Base-by-base conservation (phyloP, 2,113 vertebrate species). In the Gasterosteus nipponicus region DNA sequence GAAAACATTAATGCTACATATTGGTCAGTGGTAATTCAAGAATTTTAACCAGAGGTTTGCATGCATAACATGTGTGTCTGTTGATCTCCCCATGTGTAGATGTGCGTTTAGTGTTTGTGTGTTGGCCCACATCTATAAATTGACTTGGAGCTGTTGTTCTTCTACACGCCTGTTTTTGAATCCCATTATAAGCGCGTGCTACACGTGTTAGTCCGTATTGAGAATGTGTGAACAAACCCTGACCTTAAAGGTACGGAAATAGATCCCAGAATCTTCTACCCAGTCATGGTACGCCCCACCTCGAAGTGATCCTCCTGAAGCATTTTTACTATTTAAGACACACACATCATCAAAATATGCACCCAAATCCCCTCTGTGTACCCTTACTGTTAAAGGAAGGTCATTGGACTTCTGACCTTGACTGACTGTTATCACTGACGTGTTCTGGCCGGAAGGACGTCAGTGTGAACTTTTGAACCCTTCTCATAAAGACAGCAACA, bases 381-480 rank as follows among this genome's bases (percentile, higher is more conserved):
- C 22, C 22, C 22, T 26, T 26, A 26, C 22, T 26, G 22, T 26
- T 26, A 26, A 26, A 26, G 22, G 22, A 26, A 86, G 78, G 73
- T 87, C 83, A 72, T 75, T 78, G 78, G 68, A 83, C 81, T 86
- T 87, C 63, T 78, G 60, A 75, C 73, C 80, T 84, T 80, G 61
- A 75, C 80, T 89, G 71, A 80, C 83, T 89, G 64, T 89, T 90
- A 88, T 86, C 71, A 80, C 69, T 91, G 84, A 80, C 75, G 82
- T 75, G 71, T 73, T 75, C 85, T 86, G 72, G 85, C 71, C 49
- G 19, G 53, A 75, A 69, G 81, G 85, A 88, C 89, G 82, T 80
- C 59, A 58, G 39, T 49, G 26, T 92, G 92, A 94, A 94, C 93
- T 90, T 90, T 86, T 89, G 86, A 92, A 92, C 91, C 78, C 78